phyloP scores from a whole-genome alignment of 1,140 invertebrate species.

The Aphaenogaster ashmeadi region DNA sequence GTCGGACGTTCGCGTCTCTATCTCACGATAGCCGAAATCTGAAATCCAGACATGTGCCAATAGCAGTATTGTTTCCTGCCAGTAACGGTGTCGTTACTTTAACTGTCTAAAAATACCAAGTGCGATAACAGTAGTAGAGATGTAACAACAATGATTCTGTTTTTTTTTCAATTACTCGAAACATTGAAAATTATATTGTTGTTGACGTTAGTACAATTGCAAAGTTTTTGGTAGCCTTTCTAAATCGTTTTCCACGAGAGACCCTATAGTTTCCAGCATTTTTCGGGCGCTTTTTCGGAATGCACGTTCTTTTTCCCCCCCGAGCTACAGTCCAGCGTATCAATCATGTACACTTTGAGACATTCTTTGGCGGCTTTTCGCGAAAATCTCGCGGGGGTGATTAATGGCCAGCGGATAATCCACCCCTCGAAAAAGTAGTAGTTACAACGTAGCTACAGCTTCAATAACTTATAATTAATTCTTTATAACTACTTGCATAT shows the following conservation, averaged over 20 bases:
- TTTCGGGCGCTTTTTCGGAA: conserved; percentile 22
- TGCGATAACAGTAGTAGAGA: not conserved
- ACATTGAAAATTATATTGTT: not conserved
- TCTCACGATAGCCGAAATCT: conserved; percentile 30
- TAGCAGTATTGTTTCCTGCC: not conserved
- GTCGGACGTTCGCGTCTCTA: conserved; percentile 34
- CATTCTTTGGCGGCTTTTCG: conserved; percentile 48
- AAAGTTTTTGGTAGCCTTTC: not conserved
- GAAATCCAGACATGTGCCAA: conserved; percentile 12
- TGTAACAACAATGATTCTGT: not conserved
- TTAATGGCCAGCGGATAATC: conserved; percentile 52
- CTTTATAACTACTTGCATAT: conserved; percentile 4
- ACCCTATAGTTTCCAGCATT: not conserved
- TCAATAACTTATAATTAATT: conserved; percentile 20
- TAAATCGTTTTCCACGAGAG: not conserved
- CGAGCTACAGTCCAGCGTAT: conserved; percentile 28
- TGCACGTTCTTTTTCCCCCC: not conserved
- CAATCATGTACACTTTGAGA: conserved; percentile 56
- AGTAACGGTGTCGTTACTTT: not conserved
- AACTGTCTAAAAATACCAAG: not conserved
- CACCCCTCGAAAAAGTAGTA: conserved; percentile 1
- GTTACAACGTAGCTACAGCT: not conserved
- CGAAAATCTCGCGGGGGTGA: conserved; percentile 37
- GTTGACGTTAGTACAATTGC: not conserved
- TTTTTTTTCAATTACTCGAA: not conserved